These are phyloP conservation scores for Pristiophorus japonicus DNA, from an alignment of 2,113 vertebrate species.

Conservation along the genomic window DNA sequence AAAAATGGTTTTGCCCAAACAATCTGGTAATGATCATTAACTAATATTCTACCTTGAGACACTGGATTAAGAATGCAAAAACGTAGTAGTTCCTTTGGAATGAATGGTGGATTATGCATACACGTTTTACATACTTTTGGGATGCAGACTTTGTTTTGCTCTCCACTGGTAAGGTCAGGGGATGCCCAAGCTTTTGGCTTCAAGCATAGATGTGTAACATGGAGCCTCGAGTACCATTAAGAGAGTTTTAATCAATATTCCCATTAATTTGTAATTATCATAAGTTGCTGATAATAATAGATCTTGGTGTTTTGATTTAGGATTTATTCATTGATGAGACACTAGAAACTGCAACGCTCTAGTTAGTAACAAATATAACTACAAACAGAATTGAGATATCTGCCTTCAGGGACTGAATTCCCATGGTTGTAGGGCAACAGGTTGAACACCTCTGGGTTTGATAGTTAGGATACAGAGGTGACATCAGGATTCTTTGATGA, in stretches of 20 bases:
- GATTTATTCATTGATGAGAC: neutral
- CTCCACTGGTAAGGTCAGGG: neutral
- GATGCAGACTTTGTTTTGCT: neutral
- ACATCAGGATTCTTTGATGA: neutral
- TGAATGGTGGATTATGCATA: neutral
- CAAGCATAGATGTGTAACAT: neutral
- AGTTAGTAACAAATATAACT: neutral
- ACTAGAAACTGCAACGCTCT: neutral
- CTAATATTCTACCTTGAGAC: neutral
- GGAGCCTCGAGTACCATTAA: neutral
- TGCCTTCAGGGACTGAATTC: neutral
- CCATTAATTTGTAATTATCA: neutral
- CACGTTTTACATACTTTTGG: neutral
- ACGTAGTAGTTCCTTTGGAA: neutral
- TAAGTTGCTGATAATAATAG: neutral
- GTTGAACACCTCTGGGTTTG: neutral
- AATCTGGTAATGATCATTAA: neutral
- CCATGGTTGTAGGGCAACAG: neutral
- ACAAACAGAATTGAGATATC: neutral
- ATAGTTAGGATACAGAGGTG: neutral
- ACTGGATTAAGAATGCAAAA: neutral
- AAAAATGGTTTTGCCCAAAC: neutral
- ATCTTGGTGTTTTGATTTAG: neutral
- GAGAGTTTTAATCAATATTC: neutral
- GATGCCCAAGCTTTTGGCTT: neutral